A percentile compares a stretch with the other conserved stretches of the same genome.
Conservation (phyloP, 2,797 vertebrate genomes). For the Bryconaethiops microstoma region DNA sequence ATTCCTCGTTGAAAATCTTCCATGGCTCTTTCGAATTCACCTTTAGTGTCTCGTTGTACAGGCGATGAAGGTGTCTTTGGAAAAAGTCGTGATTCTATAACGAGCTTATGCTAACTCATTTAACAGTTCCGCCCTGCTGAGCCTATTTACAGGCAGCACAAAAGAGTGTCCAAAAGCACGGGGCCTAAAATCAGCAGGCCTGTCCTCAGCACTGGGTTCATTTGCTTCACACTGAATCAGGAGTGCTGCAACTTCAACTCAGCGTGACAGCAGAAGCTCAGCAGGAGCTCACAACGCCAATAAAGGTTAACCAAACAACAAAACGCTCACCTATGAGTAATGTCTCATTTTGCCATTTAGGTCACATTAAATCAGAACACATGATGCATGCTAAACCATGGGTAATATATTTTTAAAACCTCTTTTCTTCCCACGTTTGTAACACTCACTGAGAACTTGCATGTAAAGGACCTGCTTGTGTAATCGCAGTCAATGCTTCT, state of each 20-base stretch:
- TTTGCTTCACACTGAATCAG: slow-evolving; percentile 13
- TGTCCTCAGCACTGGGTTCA: slow-evolving; percentile 9
- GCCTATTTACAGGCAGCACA: slow-evolving; percentile 25
- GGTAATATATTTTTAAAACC: not conserved
- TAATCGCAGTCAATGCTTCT: not conserved
- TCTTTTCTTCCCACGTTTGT: not conserved
- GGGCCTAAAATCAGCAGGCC: slow-evolving; percentile 21
- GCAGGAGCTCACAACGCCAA: slow-evolving; percentile 12
- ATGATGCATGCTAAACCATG: not conserved
- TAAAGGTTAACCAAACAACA: slow-evolving; percentile 29
- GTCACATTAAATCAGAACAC: not conserved
- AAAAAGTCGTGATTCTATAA: not conserved
- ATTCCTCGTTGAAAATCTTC: slow-evolving; percentile 1
- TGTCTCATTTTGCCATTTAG: not conserved
- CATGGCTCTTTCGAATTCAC: slow-evolving; percentile 7
- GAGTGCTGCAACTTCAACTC: slow-evolving; percentile 17
- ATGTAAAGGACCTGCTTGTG: not conserved
- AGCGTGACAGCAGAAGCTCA: slow-evolving; percentile 25
- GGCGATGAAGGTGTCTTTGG: not conserved
- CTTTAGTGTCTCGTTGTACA: slow-evolving; percentile 4
- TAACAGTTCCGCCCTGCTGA: slow-evolving; percentile 3
- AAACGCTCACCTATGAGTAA: not conserved
- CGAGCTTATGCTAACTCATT: slow-evolving; percentile 10
- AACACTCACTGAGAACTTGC: not conserved
- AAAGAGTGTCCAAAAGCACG: slow-evolving; percentile 17